A percentile compares a stretch with the other conserved stretches of the same genome.
Evolutionary conservation across 2,113 vertebrate species (phyloP).

Genomic region (Pachycephala philippinensis): DNA sequence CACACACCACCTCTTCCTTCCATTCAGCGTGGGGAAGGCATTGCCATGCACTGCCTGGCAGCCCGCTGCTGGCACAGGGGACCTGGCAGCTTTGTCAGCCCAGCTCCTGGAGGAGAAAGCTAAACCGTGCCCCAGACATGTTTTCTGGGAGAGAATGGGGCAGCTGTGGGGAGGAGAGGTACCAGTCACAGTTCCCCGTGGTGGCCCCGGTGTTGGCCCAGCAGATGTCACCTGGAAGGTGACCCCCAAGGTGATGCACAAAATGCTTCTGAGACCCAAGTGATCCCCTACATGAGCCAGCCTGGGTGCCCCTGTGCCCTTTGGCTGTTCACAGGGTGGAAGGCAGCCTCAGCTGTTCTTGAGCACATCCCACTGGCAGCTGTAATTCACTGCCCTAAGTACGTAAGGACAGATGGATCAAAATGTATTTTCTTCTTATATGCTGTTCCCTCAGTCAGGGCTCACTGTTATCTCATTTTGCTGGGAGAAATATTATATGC

Average conservation of each 20-base stretch:
- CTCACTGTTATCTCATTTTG: neutral
- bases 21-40: slow-evolving; percentile 51
- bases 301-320: neutral
- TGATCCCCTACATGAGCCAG: rapidly evolving
- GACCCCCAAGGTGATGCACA: neutral
- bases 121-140: rapidly evolving
- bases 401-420: rapidly evolving
- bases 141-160: neutral
- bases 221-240: neutral
- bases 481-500: neutral
- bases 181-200: rapidly evolving
- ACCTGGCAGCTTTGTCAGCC: neutral
- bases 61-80: neutral
- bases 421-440: neutral
- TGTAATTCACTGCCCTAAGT: neutral
- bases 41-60: neutral
- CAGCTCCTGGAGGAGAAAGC: neutral
- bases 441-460: neutral
- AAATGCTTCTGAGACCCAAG: neutral
- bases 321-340: neutral
- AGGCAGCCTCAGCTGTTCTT: neutral
- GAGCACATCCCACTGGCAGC: neutral
- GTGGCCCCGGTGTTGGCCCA: neutral
- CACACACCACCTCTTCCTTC: slow-evolving; percentile 68
- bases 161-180: neutral